phyloP scores from a whole-genome alignment of 2,113 vertebrate species.

The Uropsilus gracilis region DNA sequence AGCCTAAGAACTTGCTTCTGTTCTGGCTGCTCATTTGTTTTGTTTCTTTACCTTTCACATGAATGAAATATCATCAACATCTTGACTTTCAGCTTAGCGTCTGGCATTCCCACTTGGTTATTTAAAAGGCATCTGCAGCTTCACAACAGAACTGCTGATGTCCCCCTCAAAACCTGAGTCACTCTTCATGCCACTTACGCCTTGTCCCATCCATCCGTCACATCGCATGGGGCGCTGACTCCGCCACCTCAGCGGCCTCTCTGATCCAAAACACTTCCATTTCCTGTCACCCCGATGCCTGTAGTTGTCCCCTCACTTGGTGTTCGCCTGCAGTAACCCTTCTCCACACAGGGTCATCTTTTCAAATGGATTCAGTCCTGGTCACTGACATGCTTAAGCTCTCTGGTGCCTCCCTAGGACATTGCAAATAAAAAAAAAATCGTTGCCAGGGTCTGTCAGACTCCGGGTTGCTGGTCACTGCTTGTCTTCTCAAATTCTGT shows the following conservation, averaged over 20 bases:
- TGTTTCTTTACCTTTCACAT: neutral
- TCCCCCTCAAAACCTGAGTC: neutral
- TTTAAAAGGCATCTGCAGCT: neutral
- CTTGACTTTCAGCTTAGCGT: neutral
- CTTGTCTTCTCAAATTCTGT: neutral
- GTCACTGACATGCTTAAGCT: neutral
- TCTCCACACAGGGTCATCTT: neutral
- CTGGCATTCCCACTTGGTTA: neutral
- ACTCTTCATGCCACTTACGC: neutral
- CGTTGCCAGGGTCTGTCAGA: neutral
- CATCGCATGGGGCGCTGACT: neutral
- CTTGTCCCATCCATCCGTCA: neutral
- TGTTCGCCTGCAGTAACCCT: neutral
- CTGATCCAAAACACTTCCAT: neutral
- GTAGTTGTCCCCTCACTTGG: neutral
- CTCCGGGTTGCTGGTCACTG: neutral
- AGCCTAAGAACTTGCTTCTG: neutral
- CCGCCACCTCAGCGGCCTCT: neutral
- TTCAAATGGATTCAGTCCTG: constrained; percentile 13
- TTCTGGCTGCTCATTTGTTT: neutral
- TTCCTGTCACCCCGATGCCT: neutral
- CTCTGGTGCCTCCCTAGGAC: neutral
- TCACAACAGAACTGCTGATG: constrained; percentile 12
- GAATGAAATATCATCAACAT: neutral
- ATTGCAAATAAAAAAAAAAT: neutral